A percentile compares a stretch with the other conserved stretches of the same genome.
These are phyloP conservation scores for Drosophila limbata DNA, from an alignment of 2,888 invertebrate species.

Conservation along the genomic window DNA sequence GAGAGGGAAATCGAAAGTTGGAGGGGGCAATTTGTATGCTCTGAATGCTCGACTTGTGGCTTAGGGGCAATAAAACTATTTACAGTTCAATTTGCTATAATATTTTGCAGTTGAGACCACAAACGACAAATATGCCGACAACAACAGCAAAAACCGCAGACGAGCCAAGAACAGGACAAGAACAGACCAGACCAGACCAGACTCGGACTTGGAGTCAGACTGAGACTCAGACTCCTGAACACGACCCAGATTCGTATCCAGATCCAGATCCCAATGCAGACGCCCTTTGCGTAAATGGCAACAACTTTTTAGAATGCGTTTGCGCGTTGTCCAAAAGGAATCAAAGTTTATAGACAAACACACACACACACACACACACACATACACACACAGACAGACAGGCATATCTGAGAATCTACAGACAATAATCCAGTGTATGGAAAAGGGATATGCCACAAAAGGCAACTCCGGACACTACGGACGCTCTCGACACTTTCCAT, in stretches of 20 bases:
- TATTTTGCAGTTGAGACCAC: constrained; percentile 74
- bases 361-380: constrained; percentile 23
- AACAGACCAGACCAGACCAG: too few species aligned
- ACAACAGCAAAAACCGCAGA: constrained; percentile 48
- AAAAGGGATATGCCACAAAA: constrained; percentile 44
- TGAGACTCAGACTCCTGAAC: background rate
- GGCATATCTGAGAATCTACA: constrained; percentile 71
- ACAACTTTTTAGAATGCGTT: constrained; percentile 70
- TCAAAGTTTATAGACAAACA: constrained; percentile 73
- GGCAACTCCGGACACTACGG: constrained; percentile 49
- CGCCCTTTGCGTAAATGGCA: constrained; percentile 34
- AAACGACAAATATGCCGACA: constrained; percentile 76
- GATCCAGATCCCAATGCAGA: constrained; percentile 8
- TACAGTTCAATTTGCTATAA: constrained; percentile 81
- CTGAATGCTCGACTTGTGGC: constrained; percentile 52
- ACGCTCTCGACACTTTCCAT: constrained; percentile 70
- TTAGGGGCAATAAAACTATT: constrained; percentile 77
- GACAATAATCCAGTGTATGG: constrained; percentile 74
- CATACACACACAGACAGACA: constrained; percentile 11
- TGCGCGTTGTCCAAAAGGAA: constrained; percentile 61
- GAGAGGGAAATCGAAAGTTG: background rate
- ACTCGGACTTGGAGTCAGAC: constrained; percentile 1
- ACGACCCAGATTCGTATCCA: constrained; percentile 12
- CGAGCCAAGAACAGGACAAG: constrained; percentile 17
- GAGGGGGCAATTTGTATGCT: constrained; percentile 1